phyloP scores from a whole-genome alignment of 1,140 invertebrate species.

The Saccostrea echinata region DNA sequence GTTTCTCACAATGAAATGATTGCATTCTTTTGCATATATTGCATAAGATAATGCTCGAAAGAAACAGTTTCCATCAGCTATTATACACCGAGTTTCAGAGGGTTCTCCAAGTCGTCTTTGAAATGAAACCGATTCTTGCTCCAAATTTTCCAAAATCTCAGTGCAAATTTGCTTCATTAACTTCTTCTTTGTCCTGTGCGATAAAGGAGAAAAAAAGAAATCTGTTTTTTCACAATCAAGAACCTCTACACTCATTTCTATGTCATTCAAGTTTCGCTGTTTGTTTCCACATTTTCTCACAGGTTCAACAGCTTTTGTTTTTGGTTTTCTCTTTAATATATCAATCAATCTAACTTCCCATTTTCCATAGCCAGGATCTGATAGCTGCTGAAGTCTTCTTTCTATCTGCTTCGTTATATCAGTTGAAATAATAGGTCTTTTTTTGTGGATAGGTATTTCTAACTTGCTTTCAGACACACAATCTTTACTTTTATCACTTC shows the following conservation, averaged over 20 bases:
- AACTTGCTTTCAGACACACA: no score
- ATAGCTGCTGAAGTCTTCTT: background rate
- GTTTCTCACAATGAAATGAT: constrained; percentile 26
- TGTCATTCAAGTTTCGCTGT: background rate
- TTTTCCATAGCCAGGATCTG: constrained; percentile 1
- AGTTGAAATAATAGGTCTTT: background rate
- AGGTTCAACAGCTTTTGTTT: background rate
- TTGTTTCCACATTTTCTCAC: background rate
- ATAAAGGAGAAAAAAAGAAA: background rate
- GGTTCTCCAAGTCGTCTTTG: background rate
- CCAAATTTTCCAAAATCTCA: background rate
- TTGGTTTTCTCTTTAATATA: background rate
- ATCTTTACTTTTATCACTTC: no score
- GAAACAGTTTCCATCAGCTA: constrained; percentile 43
- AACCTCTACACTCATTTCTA: background rate
- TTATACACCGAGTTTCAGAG: background rate
- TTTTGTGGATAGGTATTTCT: background rate
- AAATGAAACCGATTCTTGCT: background rate
- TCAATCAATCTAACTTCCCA: background rate
- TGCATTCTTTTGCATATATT: background rate
- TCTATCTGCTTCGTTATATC: background rate
- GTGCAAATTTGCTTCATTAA: background rate
- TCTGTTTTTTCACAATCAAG: background rate
- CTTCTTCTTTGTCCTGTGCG: background rate
- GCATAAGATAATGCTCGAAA: constrained; percentile 33